These are phyloP conservation scores for Odontocolon sp. DNA, from an alignment of 2,888 invertebrate genomes.

Conservation along the genomic window DNA sequence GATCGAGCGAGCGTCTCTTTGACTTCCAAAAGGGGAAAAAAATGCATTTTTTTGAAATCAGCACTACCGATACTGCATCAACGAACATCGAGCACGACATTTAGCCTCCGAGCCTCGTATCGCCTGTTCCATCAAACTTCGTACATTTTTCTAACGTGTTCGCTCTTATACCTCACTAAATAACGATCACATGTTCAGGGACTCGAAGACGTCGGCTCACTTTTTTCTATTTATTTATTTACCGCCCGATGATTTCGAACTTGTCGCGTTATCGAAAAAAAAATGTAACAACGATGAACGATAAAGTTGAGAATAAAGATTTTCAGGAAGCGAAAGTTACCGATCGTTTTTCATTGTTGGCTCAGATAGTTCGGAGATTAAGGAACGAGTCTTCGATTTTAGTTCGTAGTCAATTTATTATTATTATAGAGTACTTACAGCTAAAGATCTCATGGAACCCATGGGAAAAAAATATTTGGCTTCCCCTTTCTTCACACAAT, in stretches of 20 bases:
- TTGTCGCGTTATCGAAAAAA: slow-evolving; percentile 10
- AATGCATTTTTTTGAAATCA: slow-evolving; percentile 41
- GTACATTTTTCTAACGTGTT: slow-evolving; percentile 34
- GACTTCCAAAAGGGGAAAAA: slow-evolving; percentile 40
- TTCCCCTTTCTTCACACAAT: neutral
- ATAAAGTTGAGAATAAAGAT: slow-evolving; percentile 51
- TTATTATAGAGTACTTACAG: slow-evolving; percentile 43
- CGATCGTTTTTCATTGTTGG: no score
- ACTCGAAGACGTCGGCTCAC: slow-evolving; percentile 18
- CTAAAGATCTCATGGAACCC: slow-evolving; percentile 40
- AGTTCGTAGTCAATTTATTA: slow-evolving; percentile 58
- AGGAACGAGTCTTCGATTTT: slow-evolving; percentile 15
- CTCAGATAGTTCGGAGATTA: no score
- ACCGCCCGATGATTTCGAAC: slow-evolving; percentile 17
- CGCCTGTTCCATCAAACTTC: slow-evolving; percentile 1
- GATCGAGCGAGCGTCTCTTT: slow-evolving; percentile 21
- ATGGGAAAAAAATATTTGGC: slow-evolving; percentile 19
- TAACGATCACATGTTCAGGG: slow-evolving; percentile 6
- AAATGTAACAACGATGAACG: slow-evolving; percentile 34
- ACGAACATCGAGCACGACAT: neutral
- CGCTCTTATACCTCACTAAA: slow-evolving; percentile 16
- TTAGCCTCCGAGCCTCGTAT: no score
- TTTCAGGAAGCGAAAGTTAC: slow-evolving; percentile 30
- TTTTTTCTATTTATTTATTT: slow-evolving; percentile 54
- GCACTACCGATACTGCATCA: slow-evolving; percentile 6